Evolutionary conservation across 2,797 vertebrate species (phyloP).

Genomic region (Muscicapa striata): DNA sequence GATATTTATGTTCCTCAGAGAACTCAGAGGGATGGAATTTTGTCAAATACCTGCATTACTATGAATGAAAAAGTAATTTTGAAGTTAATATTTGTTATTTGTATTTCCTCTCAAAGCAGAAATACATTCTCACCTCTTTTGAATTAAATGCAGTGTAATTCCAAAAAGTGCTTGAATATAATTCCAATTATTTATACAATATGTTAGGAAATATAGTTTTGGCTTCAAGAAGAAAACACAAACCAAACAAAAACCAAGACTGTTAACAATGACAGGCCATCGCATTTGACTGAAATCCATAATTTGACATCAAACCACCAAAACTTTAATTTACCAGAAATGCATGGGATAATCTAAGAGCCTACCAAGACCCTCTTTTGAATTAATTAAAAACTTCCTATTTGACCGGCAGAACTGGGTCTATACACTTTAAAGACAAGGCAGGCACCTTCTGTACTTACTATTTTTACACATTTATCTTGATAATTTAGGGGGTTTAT

Average conservation of each 20-base stretch:
- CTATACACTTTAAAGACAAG: not conserved
- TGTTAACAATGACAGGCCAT: not conserved
- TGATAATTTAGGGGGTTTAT: not conserved
- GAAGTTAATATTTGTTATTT: not conserved
- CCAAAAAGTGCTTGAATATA: not conserved
- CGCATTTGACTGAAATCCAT: not conserved
- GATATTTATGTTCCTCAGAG: not conserved
- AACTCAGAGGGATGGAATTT: not conserved
- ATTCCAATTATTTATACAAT: not conserved
- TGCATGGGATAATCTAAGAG: not conserved
- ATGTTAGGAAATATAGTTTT: not conserved
- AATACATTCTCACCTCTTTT: not conserved
- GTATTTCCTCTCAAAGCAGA: not conserved
- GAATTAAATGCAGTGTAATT: not conserved
- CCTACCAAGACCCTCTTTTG: not conserved
- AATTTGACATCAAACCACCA: not conserved
- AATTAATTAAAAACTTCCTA: not conserved
- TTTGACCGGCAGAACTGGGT: not conserved
- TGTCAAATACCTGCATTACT: not conserved
- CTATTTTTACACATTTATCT: not conserved
- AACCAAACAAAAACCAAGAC: not conserved
- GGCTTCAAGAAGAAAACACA: not conserved
- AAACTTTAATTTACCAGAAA: not conserved
- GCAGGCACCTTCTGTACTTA: not conserved
- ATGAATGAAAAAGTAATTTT: not conserved